Evolutionary conservation across 2,797 vertebrate genomes (phyloP), one percentile per base, ranked within the genome.

Genomic region (Alca torda): DNA sequence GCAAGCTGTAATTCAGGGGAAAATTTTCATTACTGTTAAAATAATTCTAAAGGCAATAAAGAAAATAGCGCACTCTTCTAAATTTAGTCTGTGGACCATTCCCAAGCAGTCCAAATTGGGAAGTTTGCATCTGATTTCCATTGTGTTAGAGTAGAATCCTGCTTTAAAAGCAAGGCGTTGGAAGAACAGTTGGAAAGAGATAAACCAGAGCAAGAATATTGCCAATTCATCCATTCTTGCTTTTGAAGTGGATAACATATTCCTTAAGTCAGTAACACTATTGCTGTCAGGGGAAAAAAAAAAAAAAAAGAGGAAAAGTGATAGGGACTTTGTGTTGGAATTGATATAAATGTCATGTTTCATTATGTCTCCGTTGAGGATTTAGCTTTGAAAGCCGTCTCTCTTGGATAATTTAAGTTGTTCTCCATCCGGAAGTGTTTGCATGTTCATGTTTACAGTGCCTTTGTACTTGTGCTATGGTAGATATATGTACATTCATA

Each of bases 261-360:
- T 73, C 81, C 90, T 70, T 54, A 84, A 90, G 85, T 92, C 91
- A 92, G 87, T 96, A 96, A 93, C 94, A 81, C 50, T 76, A 92
- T 64, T 89, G 45, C 65, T 86, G 85, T 93, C 91, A 60, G 37
- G 84, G 83, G 87, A 70, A 17, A 28, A 37, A 54, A 56, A n/a
- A 82, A 45, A 88, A 94, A 77, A 10, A 25, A 35, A 65, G 46
- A n/a, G 79, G 43, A 45, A 45, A 51, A 87, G 46, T 35, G 11
- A 9, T 33, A 33, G 39, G 78, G 63, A 35, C 69, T 67, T n/a
- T 87, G 48, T 80, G 53, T 84, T 83, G 46, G 43, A 94, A 93
- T n/a, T 37, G 35, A 72, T 94, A 94, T 73, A 95, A 96, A 85
- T 63, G 76, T 78, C 90, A 51, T 87, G 45, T 60, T 90, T 86